Conservation (phyloP, 2,797 vertebrate species). For the Schizothorax lantsangensis region DNA sequence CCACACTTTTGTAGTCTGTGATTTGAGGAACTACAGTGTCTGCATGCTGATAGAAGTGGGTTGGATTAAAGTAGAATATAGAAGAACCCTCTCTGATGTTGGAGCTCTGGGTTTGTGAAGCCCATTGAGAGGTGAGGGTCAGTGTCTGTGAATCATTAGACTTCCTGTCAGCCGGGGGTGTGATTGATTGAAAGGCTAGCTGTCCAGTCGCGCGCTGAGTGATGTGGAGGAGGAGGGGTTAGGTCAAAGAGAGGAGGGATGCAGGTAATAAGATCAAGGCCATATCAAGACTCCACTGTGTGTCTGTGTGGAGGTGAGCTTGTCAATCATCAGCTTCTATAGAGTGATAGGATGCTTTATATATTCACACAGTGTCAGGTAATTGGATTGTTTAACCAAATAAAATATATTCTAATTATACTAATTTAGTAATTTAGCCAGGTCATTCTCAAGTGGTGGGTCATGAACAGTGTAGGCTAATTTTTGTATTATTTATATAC, state of each 20-base stretch:
- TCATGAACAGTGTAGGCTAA: background rate
- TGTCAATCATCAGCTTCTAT: constrained; percentile 16
- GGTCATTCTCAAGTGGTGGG: background rate
- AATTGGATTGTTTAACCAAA: background rate
- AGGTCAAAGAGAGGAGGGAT: constrained; percentile 47
- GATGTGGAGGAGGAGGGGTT: constrained; percentile 36
- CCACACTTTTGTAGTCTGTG: constrained; percentile 51
- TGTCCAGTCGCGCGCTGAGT: constrained; percentile 35
- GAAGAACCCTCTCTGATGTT: constrained; percentile 32
- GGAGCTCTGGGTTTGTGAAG: constrained; percentile 21
- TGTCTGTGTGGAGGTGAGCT: constrained; percentile 16
- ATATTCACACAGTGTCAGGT: background rate
- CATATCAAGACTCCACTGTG: constrained; percentile 3
- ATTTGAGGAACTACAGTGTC: constrained; percentile 39
- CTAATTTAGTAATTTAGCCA: background rate
- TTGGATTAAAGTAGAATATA: constrained; percentile 17
- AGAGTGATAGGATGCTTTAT: background rate
- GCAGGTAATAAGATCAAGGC: constrained; percentile 54
- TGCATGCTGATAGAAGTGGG: constrained; percentile 53
- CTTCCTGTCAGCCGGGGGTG: constrained; percentile 16
- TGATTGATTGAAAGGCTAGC: constrained; percentile 58
- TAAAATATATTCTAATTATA: background rate
- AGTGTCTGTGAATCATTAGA: constrained; percentile 29
- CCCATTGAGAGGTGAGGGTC: constrained; percentile 27
- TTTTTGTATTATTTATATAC: background rate